These are phyloP conservation scores for Dryobota labecula DNA, from an alignment of 2,888 invertebrate genomes.

Conservation along the genomic window DNA sequence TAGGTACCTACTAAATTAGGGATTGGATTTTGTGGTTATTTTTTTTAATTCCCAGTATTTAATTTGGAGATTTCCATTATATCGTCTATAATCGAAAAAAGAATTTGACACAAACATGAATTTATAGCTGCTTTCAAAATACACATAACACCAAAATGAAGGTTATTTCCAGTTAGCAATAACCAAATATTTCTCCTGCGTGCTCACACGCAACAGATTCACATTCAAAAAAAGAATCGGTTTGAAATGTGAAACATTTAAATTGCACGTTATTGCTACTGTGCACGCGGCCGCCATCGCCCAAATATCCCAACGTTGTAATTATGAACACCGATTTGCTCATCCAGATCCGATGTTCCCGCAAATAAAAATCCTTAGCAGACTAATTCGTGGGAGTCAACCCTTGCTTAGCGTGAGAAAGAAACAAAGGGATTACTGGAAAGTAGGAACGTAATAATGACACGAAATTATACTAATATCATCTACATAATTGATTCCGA, in stretches of 20 bases:
- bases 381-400: conserved; percentile 88
- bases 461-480: conserved; percentile 63
- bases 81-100: neutral
- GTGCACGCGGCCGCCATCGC: conserved; percentile 85
- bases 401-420: conserved; percentile 87
- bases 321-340: conserved; percentile 87
- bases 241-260: conserved; percentile 90
- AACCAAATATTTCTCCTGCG: conserved; percentile 67
- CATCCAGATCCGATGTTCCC: conserved; percentile 84
- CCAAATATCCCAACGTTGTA: conserved; percentile 87
- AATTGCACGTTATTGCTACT: conserved; percentile 90
- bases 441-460: conserved; percentile 59
- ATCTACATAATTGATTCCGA: conserved; percentile 63
- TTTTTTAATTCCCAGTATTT: neutral
- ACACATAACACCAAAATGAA: conserved; percentile 33
- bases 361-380: conserved; percentile 84
- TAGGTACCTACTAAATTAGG: accelerated
- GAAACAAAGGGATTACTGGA: conserved; percentile 70
- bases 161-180: conserved; percentile 57
- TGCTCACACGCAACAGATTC: conserved; percentile 68
- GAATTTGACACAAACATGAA: neutral
- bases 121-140: conserved; percentile 38
- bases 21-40: no score
- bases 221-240: conserved; percentile 66
- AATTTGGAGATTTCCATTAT: neutral